Evolutionary conservation across 2,888 invertebrate genomes (phyloP), one percentile per base, ranked within the genome.

Genomic region (Notocelia uddmanniana): DNA sequence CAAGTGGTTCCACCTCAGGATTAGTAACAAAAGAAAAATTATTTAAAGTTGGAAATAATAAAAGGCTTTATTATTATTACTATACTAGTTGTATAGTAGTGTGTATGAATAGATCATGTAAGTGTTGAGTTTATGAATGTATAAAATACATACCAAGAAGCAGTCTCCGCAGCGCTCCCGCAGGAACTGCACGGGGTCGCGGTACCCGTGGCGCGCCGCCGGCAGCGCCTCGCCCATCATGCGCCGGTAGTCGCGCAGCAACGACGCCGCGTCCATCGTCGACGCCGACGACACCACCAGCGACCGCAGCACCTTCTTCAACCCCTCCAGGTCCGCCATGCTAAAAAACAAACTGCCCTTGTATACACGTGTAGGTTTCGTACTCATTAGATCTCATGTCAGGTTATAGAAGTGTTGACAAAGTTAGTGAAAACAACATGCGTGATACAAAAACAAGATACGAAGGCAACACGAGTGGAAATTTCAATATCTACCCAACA

Each of bases 211-310:
- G 73, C 85, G 86, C 19, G 77, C 57, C 3, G 85, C 48, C 0
- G 93, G 92, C 34, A 92, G 63, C 0, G 79, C 75, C 2, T 74
- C 69, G 13, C 92, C 92, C 72, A 91, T 77, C 84, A 92, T 85
- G 74, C 74, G 81, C 31, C 85, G 83, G 75, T 92, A 93, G 80
- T 93, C 93, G 1, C 87, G 81, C 74, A 85, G 67, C 63, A 93
- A 78, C 3, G 84, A 74, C n/a, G 83, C 81, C 69, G 87, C 83
- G 68, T 90, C 88, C 77, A 93, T 80, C 74, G 87, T 83, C 1
- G 87, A 82, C 0, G 92, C 87, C 72, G 87, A 86, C 5, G 93
- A 93, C 74, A 93, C 92, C 76, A 92, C 92, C 74, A 93, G 79
- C 18, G 92, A 88, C 13, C 89, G 84, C 68, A 93, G 79, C 75